Evolutionary conservation across 2,797 vertebrate species (phyloP).

Genomic region (Sebastes melanostomus): DNA sequence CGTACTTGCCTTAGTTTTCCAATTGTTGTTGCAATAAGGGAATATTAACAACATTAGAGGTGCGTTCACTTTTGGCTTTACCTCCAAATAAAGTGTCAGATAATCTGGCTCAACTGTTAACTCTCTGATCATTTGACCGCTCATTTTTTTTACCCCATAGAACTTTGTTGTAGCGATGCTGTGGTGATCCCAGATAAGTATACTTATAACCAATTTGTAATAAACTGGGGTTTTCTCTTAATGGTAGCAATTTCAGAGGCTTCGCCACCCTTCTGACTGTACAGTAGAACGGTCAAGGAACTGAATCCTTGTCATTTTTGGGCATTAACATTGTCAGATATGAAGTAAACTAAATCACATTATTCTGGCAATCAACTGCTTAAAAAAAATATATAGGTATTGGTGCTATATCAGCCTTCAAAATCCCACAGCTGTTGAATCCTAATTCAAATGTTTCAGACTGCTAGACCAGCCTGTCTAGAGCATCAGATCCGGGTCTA

Average conservation of each 20-base stretch:
- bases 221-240: background rate
- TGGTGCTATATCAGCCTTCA: background rate
- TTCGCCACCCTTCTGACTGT: background rate
- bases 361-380: background rate
- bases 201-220: background rate
- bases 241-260: background rate
- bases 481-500: conserved; percentile 38
- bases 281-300: background rate
- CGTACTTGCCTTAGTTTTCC: background rate
- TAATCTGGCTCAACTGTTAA: background rate
- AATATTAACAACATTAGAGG: background rate
- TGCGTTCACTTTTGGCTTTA: background rate
- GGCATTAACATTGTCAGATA: background rate
- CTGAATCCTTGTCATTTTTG: background rate
- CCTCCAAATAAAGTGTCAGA: background rate
- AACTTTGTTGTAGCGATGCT: background rate
- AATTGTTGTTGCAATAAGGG: background rate
- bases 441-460: conserved; percentile 9
- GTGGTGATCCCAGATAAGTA: background rate
- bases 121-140: background rate
- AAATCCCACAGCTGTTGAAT: conserved; percentile 1
- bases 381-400: background rate
- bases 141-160: background rate
- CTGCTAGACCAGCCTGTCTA: conserved; percentile 15
- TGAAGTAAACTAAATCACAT: background rate